Percentiles rank a stretch among this genome's conserved stretches.
These are phyloP conservation scores for Pseudomyrmex pallidus DNA, from an alignment of 1,140 invertebrate genomes.

Conservation along the genomic window DNA sequence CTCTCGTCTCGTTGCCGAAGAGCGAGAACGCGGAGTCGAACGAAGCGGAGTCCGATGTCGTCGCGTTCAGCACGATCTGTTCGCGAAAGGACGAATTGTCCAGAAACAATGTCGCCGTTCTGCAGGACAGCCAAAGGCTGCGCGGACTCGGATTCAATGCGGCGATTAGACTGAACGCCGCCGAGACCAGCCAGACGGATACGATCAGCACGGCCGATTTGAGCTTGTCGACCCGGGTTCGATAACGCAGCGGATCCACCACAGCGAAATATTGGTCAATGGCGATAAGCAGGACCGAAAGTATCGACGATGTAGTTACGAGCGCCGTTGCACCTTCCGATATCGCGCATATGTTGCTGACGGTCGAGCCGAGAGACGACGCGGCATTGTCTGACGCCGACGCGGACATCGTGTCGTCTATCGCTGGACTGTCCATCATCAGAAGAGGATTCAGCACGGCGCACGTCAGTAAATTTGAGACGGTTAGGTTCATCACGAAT, in stretches of 20 bases:
- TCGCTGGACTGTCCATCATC: conserved; percentile 81
- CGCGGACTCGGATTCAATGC: conserved; percentile 85
- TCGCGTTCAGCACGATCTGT: conserved; percentile 30
- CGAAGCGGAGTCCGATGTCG: neutral
- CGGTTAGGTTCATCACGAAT: conserved; percentile 89
- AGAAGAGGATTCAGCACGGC: conserved; percentile 87
- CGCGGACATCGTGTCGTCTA: conserved; percentile 41
- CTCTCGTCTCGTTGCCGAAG: neutral
- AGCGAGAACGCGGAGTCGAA: neutral
- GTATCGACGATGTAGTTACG: conserved; percentile 85
- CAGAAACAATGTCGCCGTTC: neutral
- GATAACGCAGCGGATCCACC: conserved; percentile 94
- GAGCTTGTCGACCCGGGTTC: conserved; percentile 90
- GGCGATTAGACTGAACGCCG: conserved; percentile 86
- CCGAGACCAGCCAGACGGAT: conserved; percentile 88
- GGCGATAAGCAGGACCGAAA: conserved; percentile 92
- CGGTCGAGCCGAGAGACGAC: neutral
- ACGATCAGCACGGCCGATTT: conserved; percentile 90
- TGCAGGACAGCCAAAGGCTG: conserved; percentile 85
- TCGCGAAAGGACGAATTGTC: neutral
- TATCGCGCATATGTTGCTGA: conserved; percentile 72
- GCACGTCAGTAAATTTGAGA: conserved; percentile 88
- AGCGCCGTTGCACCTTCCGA: conserved; percentile 80
- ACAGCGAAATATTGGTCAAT: conserved; percentile 95
- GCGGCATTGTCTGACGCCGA: conserved; percentile 21